Percentiles rank a stretch among this genome's conserved stretches.
Evolutionary conservation across 30 jellyfish, hydroid and myxozoan genomes (phyloP).

Genomic region (Phacellophora camtschatica): DNA sequence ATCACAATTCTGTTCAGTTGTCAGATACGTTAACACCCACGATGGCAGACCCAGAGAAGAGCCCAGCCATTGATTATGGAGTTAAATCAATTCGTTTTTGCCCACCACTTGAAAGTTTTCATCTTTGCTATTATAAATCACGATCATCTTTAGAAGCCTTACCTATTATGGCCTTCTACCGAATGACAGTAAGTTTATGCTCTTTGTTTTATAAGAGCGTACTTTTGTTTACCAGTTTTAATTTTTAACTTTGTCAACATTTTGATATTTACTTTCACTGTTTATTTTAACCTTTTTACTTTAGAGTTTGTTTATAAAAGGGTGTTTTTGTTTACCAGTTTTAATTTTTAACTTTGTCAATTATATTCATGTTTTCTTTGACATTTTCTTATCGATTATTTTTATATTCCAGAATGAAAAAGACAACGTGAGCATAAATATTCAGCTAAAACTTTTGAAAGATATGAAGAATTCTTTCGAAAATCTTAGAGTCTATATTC

Average conservation of each 20-base stretch:
- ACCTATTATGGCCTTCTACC: constrained; percentile 81
- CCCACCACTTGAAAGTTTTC: constrained; percentile 74
- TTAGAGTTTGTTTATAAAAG: no score
- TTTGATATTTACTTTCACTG: background rate
- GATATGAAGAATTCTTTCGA: constrained; percentile 72
- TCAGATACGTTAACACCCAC: constrained; percentile 65
- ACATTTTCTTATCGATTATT: background rate
- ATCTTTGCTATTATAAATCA: constrained; percentile 67
- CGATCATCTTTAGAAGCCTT: constrained; percentile 9
- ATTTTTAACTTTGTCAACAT: background rate
- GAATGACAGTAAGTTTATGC: constrained; percentile 72
- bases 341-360: background rate
- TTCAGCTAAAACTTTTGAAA: constrained; percentile 63
- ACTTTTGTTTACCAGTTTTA: no score
- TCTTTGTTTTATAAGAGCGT: no score
- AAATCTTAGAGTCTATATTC: constrained; percentile 50
- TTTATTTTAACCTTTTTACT: background rate
- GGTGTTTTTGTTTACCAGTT: no score
- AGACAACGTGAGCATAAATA: constrained; percentile 32
- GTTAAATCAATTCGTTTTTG: constrained; percentile 73
- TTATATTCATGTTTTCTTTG: background rate
- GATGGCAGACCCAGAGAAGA: constrained; percentile 52
- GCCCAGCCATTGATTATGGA: constrained; percentile 31
- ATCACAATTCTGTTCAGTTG: constrained; percentile 79
- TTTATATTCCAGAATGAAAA: constrained; percentile 41